These are phyloP conservation scores for Sepioteuthis lessoniana DNA, from an alignment of 2,888 invertebrate genomes.

Conservation along the genomic window DNA sequence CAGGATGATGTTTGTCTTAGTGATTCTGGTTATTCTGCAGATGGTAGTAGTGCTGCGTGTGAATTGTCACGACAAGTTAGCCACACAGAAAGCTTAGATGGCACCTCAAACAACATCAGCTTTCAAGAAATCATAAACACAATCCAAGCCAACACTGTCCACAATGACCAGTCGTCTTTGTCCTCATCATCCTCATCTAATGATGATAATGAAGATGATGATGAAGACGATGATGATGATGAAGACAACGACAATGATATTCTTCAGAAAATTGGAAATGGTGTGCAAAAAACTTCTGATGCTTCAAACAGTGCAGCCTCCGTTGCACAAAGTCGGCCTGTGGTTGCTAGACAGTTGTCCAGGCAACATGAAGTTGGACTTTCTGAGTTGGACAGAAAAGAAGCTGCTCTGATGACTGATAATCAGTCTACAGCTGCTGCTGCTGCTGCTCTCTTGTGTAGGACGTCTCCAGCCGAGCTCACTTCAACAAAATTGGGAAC, in stretches of 20 bases:
- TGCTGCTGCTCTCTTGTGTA: not conserved
- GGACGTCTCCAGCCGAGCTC: not conserved
- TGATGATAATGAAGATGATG: not conserved
- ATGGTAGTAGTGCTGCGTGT: constrained; percentile 66
- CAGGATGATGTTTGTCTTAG: constrained; percentile 25
- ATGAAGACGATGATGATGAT: constrained; percentile 34
- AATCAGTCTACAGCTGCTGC: not conserved
- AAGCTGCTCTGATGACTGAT: not conserved
- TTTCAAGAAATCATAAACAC: constrained; percentile 34
- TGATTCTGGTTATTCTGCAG: constrained; percentile 53
- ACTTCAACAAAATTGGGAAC: not conserved
- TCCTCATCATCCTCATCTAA: not conserved
- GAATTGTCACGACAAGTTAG: constrained; percentile 70
- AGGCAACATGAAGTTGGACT: not conserved
- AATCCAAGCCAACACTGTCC: not conserved
- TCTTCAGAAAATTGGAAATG: not conserved
- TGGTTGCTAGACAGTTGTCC: not conserved
- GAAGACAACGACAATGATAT: not conserved
- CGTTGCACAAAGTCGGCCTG: not conserved
- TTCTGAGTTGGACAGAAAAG: not conserved
- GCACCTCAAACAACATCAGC: constrained; percentile 51
- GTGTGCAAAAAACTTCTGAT: not conserved
- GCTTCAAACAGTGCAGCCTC: not conserved
- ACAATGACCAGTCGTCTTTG: not conserved
- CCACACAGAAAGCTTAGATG: constrained; percentile 68